phyloP scores from a whole-genome alignment of 1,140 invertebrate species.

The Tetranychus urticae region DNA sequence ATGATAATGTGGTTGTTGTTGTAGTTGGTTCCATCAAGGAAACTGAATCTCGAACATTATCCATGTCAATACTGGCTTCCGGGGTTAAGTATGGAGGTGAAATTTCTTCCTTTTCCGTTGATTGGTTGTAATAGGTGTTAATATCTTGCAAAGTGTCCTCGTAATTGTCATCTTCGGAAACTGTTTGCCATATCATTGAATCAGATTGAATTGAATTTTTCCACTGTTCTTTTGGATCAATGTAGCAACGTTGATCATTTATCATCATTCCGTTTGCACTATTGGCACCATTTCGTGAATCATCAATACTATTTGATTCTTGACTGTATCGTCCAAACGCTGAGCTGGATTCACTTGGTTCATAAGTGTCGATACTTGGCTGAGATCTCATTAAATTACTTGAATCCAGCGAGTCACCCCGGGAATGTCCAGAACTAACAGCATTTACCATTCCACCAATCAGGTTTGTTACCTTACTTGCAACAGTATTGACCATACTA shows the following conservation, averaged over 20 bases:
- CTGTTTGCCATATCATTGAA: background rate
- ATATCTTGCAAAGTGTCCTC: background rate
- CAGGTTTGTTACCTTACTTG: background rate
- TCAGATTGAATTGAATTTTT: background rate
- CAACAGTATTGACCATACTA: background rate
- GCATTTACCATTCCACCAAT: background rate
- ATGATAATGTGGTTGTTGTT: too few species aligned
- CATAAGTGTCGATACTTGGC: background rate
- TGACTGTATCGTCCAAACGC: background rate
- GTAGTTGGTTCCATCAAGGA: background rate
- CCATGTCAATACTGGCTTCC: background rate
- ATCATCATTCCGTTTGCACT: background rate
- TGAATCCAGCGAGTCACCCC: background rate
- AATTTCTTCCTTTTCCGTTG: background rate
- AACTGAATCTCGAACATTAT: background rate
- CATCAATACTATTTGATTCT: background rate
- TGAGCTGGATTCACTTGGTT: background rate
- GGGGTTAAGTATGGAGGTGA: slow-evolving; percentile 1
- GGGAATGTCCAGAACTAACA: background rate
- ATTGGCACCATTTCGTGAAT: background rate
- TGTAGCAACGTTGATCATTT: background rate
- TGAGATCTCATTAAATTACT: background rate
- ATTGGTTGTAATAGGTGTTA: background rate
- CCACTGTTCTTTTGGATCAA: slow-evolving; percentile 3
- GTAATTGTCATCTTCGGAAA: background rate